Percentiles rank a stretch among this genome's conserved stretches.
Evolutionary conservation across 2,888 invertebrate species (phyloP).

Genomic region (Philereme vetulata): DNA sequence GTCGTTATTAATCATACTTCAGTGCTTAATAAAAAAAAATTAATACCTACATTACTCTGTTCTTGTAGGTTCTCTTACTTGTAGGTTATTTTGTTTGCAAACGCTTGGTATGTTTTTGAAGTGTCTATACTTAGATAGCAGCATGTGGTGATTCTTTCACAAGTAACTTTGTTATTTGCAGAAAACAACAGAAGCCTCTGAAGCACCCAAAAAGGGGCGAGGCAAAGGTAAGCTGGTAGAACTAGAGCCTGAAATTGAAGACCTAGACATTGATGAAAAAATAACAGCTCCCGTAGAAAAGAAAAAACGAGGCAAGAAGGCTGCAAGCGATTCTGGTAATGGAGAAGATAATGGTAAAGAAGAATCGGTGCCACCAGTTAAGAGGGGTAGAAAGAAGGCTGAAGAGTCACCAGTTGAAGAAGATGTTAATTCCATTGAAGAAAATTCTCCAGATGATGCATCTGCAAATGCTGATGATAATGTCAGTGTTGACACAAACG

Average conservation of each 20-base stretch:
- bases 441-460: conserved; percentile 57
- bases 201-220: conserved; percentile 67
- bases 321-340: conserved; percentile 45
- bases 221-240: conserved; percentile 64
- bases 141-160: neutral
- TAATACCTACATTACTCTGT: neutral
- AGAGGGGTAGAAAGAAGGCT: conserved; percentile 68
- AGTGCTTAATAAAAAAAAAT: neutral
- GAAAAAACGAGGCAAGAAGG: conserved; percentile 68
- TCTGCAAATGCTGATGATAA: conserved; percentile 57
- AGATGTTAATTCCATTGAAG: conserved; percentile 49
- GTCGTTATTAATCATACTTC: neutral
- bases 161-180: conserved; percentile 46
- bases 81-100: conserved; percentile 14
- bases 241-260: conserved; percentile 45
- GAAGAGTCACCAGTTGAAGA: conserved; percentile 55
- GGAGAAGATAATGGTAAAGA: conserved; percentile 54
- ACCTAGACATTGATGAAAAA: conserved; percentile 38
- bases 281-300: conserved; percentile 46
- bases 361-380: conserved; percentile 56
- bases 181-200: conserved; percentile 69
- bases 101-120: neutral
- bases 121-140: neutral
- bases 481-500: conserved; percentile 55
- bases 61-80: conserved; percentile 1